Conservation (phyloP, 2,888 invertebrate genomes). For the Harpagoxenus sublaevis region DNA sequence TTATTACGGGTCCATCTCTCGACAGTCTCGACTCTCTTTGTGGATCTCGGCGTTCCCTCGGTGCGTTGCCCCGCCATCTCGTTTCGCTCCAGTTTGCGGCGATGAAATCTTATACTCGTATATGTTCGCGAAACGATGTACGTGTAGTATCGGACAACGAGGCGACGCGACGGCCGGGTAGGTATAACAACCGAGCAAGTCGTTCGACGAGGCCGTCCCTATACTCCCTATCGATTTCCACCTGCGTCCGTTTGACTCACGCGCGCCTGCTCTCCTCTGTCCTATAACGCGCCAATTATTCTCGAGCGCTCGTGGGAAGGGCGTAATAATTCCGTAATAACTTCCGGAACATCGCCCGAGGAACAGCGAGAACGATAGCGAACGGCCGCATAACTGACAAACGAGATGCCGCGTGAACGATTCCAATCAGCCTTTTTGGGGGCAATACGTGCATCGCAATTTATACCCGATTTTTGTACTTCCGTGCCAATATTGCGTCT, state of each 20-base stretch:
- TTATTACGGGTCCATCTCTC: slow-evolving; percentile 2
- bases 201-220: slow-evolving; percentile 69
- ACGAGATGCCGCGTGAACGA: slow-evolving; percentile 23
- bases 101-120: slow-evolving; percentile 71
- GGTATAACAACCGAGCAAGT: slow-evolving; percentile 67
- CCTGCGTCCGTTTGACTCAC: slow-evolving; percentile 73
- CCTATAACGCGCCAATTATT: slow-evolving; percentile 69
- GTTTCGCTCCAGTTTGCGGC: slow-evolving; percentile 42
- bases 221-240: slow-evolving; percentile 69
- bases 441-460: not conserved
- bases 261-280: slow-evolving; percentile 29
- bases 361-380: slow-evolving; percentile 23
- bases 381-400: slow-evolving; percentile 34
- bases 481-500: not conserved
- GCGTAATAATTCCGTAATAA: slow-evolving; percentile 69
- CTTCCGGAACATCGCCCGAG: slow-evolving; percentile 48
- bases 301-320: slow-evolving; percentile 58
- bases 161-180: not conserved
- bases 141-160: slow-evolving; percentile 50
- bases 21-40: not conserved
- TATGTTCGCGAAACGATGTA: slow-evolving; percentile 57
- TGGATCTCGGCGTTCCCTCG: not conserved
- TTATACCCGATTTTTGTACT: slow-evolving; percentile 17
- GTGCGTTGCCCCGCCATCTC: slow-evolving; percentile 41
- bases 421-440: slow-evolving; percentile 20